phyloP scores from a whole-genome alignment of 1,140 invertebrate genomes.

The Andricus grossulariae region DNA sequence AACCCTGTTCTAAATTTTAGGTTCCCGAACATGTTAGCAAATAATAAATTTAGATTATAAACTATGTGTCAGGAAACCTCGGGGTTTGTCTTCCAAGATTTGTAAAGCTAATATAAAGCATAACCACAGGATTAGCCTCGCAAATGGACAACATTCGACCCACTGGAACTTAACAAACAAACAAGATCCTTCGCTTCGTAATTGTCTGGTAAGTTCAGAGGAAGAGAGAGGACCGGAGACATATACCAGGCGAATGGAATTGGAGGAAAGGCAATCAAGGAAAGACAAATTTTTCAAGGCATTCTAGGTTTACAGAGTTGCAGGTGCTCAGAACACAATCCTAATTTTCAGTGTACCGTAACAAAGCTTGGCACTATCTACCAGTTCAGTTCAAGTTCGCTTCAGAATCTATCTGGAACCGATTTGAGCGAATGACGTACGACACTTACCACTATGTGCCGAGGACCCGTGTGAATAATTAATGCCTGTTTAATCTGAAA shows the following conservation, averaged over 20 bases:
- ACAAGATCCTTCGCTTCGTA: neutral
- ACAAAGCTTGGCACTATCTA: slow-evolving; percentile 6
- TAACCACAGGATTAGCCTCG: neutral
- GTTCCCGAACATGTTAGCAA: too few relatives aligned
- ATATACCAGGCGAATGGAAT: slow-evolving; percentile 12
- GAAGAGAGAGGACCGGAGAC: neutral
- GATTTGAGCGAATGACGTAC: slow-evolving; percentile 28
- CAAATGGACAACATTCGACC: neutral
- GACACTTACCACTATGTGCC: slow-evolving; percentile 40
- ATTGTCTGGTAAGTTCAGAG: slow-evolving; percentile 17
- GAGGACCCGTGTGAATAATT: slow-evolving; percentile 62
- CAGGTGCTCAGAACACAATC: neutral
- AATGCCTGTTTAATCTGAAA: slow-evolving; percentile 55
- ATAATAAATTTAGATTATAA: too few relatives aligned
- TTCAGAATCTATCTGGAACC: slow-evolving; percentile 31
- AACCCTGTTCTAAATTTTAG: too few relatives aligned
- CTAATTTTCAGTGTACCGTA: slow-evolving; percentile 15
- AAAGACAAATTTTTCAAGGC: neutral
- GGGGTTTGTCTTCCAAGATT: too few relatives aligned
- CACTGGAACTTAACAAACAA: neutral
- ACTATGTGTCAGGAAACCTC: too few relatives aligned
- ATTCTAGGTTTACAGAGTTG: slow-evolving; percentile 11
- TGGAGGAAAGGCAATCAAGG: slow-evolving; percentile 8
- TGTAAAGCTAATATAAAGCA: neutral
- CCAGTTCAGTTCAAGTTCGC: slow-evolving; percentile 38